Base-by-base conservation (phyloP, 2,797 vertebrate genomes). In the Propithecus deckenii region DNA sequence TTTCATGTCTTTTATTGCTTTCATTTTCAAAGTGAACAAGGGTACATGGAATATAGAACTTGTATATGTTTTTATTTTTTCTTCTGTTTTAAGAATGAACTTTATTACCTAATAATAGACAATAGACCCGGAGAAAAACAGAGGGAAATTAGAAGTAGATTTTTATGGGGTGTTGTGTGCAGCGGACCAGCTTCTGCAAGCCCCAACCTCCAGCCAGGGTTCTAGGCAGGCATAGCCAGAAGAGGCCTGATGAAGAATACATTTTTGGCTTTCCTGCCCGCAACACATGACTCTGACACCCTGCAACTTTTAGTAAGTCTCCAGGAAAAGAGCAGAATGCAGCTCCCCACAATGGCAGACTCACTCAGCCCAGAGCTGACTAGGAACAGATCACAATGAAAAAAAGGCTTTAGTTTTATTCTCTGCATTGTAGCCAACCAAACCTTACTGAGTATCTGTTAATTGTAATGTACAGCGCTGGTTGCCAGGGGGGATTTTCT, bases 11-110 rank as follows among this genome's bases (percentile, higher is more conserved):
- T 69, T 63, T 83, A 50, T 75, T 30, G 18, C 5, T n/a, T 91
- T 71, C 48, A 20, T 80, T 95, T 32, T 48, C 30, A 83, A 30
- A 86, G 35, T 65, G 20, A 61, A 88, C 4, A 63, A 78, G 9
- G 41, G n/a, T 59, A 30, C 30, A 55, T 65, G 43, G 18, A 86
- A 35, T 75, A 80, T n/a, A 50, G 46, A 32, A 23, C 12, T 32
- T 23, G 25, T 4, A 8, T 5, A 7, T 67, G 9, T 78, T 67
- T 80, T 63, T 50, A 43, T 38, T 32, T 57, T 72, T 63, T 28
- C 14, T 86, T 88, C 32, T 86, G 15, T 78, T 78, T 86, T 93
- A 85, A 69, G 46, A 69, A 88, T 20, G 17, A 67, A 35, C 23
- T 63, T 67, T 72, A 50, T 89, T 86, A 57, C 14, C 18, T 75